Base-by-base conservation (phyloP, 2,888 invertebrate species). In the Branchellion lobata region DNA sequence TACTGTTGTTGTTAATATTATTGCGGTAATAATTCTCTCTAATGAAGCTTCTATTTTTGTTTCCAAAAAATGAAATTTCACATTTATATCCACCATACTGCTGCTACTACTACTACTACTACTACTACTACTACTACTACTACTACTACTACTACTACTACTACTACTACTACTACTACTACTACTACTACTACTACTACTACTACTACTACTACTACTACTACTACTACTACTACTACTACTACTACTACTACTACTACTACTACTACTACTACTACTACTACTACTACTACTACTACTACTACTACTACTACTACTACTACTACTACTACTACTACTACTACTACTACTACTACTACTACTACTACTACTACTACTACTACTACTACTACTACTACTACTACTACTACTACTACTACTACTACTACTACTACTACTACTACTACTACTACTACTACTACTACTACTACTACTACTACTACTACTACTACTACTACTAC, bases 191-290 rank as follows among this genome's bases (percentile, higher is more conserved):
- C 8, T 18, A 47, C 47, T 47, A 8, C 8, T 18, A 8, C 11
- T 18, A 57, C 3, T n/a, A 8, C 24, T 65, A 65, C 65, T 29
- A 65, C 65, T 65, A 65, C 65, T 65, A 65, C 65, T 65, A 65
- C 65, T 65, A 65, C 65, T 29, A 65, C 65, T 65, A 65, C 65
- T 65, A 65, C 65, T 29, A 65, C 65, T 65, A 65, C 65, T 65
- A 65, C 65, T 65, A 65, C 65, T 65, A 65, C 65, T 65, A 65
- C 65, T 65, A 65, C 65, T 65, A 65, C 65, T 29, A 65, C 65
- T 65, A 65, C 65, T 65, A 65, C 65, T 65, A 65, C 65, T 65
- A 65, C 65, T 65, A 65, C 65, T 65, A 29, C 65, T 65, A 65
- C 65, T 65, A 65, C 65, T 65, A 65, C 65, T 65, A 65, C 65